Base-by-base conservation (phyloP, 2,888 invertebrate genomes). In the Hyppa rectilinea region DNA sequence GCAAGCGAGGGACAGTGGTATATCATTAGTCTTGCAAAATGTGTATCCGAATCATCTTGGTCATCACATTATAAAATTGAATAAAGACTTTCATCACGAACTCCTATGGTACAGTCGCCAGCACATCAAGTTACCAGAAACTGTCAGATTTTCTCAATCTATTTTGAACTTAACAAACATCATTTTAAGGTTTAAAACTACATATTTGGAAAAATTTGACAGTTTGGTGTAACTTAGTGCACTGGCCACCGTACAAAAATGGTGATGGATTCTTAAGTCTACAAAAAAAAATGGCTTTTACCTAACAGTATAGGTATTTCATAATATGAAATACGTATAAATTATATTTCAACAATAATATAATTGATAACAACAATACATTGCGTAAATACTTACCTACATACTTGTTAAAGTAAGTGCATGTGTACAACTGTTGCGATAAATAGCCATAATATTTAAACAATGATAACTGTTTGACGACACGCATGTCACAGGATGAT, bases 391-490 rank as follows among this genome's bases (percentile, higher is more conserved):
- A 71, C 26, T 7, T 29, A 56, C 7, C 12, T 36, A 43, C 53
- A 67, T 66, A 63, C 45, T 23, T 0, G 20, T 23, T 29, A 34
- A 66, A 56, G n/a, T n/a, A n/a, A n/a, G n/a, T 45, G 36, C 5
- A 17, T 49, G 10, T 34, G 38, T n/a, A 59, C 31, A 52, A 43
- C 47, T 9, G 55, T 40, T 47, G 23, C 34, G 26, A 53, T 58
- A 49, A 58, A 38, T 40, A 71, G 17, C 9, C 43, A 34, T 49
- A 61, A 58, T 62, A 50, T 61, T 62, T 58, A 29, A 61, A 62
- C 20, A 66, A 49, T 10, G 4, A 23, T n/a, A 59, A 17, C 58
- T 62, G 66, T 53, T 78, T 36, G 20, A 10, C n/a, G n/a, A 53
- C 50, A 47, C 55, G 61, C 23, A 47, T 60, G 43, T 52, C 53